phyloP scores from a whole-genome alignment of 2,888 invertebrate species.

The Lithophane semibrunnea region DNA sequence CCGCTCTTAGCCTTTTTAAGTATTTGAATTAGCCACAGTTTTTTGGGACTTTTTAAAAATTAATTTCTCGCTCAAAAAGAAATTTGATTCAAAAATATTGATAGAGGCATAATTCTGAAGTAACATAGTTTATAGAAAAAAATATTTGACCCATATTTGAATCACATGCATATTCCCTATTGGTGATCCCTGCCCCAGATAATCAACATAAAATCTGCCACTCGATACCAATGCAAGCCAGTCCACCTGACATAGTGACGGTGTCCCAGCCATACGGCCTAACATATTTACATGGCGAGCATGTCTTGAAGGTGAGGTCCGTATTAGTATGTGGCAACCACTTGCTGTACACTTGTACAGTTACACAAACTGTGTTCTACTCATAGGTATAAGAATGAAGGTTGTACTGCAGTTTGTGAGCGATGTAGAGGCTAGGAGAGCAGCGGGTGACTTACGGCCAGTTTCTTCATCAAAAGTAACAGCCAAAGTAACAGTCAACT shows the following conservation, averaged over 20 bases:
- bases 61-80: too few relatives aligned
- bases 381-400: not conserved
- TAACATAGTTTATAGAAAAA: too few relatives aligned
- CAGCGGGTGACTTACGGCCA: slow-evolving; percentile 14
- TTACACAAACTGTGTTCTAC: slow-evolving; percentile 52
- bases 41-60: too few relatives aligned
- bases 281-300: slow-evolving; percentile 35
- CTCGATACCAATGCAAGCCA: not conserved
- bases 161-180: too few relatives aligned
- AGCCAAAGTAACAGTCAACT: too few relatives aligned
- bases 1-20: too few relatives aligned
- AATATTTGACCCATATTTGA: too few relatives aligned
- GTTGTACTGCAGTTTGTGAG: slow-evolving; percentile 36
- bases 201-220: not conserved
- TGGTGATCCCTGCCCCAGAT: too few relatives aligned
- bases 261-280: not conserved
- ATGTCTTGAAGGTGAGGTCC: slow-evolving; percentile 42
- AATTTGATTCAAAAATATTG: too few relatives aligned
- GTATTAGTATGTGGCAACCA: slow-evolving; percentile 36
- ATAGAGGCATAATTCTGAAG: too few relatives aligned
- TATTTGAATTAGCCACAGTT: too few relatives aligned
- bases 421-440: slow-evolving; percentile 23
- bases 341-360: slow-evolving; percentile 52
- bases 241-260: not conserved
- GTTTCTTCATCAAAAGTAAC: too few relatives aligned